Evolutionary conservation across 2,113 vertebrate species (phyloP).

Genomic region (Himantopus leucocephalus): DNA sequence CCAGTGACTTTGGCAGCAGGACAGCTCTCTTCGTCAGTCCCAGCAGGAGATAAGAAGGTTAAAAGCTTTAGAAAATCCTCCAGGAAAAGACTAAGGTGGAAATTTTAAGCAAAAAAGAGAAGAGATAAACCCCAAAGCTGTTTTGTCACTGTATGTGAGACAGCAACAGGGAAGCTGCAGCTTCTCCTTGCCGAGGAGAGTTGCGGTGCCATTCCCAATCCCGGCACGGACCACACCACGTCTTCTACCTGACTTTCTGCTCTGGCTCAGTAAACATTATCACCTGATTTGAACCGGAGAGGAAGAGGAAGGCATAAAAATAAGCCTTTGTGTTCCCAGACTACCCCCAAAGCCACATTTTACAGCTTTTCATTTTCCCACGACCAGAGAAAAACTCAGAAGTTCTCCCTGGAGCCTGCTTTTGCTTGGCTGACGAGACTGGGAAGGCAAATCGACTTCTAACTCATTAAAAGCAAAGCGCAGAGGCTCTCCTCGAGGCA

Average conservation of each 20-base stretch:
- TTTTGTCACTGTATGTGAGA: fast-evolving
- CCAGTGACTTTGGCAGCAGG: neutral
- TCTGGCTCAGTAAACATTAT: neutral
- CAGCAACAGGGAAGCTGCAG: neutral
- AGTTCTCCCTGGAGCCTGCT: neutral
- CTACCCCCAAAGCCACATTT: neutral
- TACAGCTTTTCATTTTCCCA: neutral
- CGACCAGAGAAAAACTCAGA: fast-evolving
- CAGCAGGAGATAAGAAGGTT: neutral
- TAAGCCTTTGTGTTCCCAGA: neutral
- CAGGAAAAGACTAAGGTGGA: neutral
- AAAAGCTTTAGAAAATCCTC: neutral
- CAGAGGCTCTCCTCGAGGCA: neutral
- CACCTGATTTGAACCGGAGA: neutral
- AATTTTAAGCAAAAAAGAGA: neutral
- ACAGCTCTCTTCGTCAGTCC: neutral
- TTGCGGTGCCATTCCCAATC: neutral
- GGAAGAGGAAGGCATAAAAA: neutral
- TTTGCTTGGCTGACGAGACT: neutral
- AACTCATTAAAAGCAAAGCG: fast-evolving
- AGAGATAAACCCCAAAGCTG: neutral
- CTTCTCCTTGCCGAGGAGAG: neutral
- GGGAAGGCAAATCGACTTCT: neutral
- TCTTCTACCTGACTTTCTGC: neutral
- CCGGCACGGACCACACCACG: neutral